Conservation (phyloP, 2,797 vertebrate species). For the Syncerus caffer region DNA sequence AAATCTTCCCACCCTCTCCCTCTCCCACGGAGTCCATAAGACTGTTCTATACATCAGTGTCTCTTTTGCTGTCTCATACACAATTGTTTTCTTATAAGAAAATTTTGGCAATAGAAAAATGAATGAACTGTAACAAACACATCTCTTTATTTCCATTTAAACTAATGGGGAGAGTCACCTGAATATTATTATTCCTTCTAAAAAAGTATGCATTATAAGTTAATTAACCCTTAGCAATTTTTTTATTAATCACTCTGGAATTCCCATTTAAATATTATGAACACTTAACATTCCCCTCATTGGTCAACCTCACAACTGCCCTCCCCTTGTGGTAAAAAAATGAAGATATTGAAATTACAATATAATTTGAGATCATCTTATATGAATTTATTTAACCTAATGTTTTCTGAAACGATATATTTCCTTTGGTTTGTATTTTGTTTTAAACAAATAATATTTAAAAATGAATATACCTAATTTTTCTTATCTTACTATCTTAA, state of each 20-base stretch:
- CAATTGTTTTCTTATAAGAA: neutral
- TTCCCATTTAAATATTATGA: neutral
- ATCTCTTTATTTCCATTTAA: neutral
- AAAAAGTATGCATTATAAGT: neutral
- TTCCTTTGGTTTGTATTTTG: neutral
- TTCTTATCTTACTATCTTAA: neutral
- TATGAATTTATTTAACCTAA: neutral
- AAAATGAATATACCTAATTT: neutral
- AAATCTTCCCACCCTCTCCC: too few relatives aligned
- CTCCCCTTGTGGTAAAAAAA: neutral
- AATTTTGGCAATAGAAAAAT: neutral
- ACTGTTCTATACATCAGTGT: too few relatives aligned
- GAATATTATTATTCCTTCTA: neutral
- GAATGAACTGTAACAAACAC: neutral
- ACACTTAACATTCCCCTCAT: neutral
- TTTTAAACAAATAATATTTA: neutral
- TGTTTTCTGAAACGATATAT: neutral
- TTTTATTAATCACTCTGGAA: neutral
- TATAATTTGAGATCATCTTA: neutral
- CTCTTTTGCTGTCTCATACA: too few relatives aligned
- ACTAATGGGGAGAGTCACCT: neutral
- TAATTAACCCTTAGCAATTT: neutral
- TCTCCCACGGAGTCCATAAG: too few relatives aligned
- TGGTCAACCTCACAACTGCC: neutral
- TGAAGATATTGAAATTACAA: neutral